Percentiles rank a stretch among this genome's conserved stretches.
Evolutionary conservation across 2,113 vertebrate genomes (phyloP).

Genomic region (Silurus glanis): DNA sequence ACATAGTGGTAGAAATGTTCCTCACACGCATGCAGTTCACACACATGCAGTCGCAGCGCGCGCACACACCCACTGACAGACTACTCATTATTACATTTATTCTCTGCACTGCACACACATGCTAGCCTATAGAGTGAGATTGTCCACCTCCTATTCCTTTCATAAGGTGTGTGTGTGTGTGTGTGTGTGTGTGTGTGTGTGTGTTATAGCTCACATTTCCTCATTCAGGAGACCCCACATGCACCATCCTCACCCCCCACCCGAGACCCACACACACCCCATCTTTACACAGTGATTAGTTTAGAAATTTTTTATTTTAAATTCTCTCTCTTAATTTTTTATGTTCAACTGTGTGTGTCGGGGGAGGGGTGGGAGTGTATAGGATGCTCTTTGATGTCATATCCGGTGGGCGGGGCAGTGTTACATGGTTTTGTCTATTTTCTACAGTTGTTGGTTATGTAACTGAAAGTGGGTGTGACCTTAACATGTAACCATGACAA

Average conservation of each 20-base stretch:
- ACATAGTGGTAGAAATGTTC: not conserved
- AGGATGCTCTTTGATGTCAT: not conserved
- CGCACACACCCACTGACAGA: not conserved
- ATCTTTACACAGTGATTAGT: too few relatives aligned
- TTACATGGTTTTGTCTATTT: not conserved
- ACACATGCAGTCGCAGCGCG: not conserved
- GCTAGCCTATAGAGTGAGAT: too few relatives aligned
- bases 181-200: not conserved
- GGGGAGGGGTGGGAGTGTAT: too few relatives aligned
- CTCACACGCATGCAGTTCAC: not conserved
- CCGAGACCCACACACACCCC: too few relatives aligned
- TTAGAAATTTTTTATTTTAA: too few relatives aligned
- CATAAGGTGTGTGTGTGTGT: not conserved
- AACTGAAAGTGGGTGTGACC: not conserved
- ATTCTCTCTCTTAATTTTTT: too few relatives aligned
- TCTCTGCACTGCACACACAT: not conserved
- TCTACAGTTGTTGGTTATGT: not conserved
- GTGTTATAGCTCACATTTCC: not conserved
- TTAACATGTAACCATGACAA: not conserved
- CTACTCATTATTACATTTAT: not conserved
- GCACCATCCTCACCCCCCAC: too few relatives aligned
- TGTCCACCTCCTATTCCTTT: too few relatives aligned
- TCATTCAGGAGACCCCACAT: too few relatives aligned
- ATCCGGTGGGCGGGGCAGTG: slow-evolving; percentile 1
- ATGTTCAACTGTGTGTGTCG: too few relatives aligned